phyloP scores from a whole-genome alignment of 2,113 vertebrate species.

The Etia nguti region DNA sequence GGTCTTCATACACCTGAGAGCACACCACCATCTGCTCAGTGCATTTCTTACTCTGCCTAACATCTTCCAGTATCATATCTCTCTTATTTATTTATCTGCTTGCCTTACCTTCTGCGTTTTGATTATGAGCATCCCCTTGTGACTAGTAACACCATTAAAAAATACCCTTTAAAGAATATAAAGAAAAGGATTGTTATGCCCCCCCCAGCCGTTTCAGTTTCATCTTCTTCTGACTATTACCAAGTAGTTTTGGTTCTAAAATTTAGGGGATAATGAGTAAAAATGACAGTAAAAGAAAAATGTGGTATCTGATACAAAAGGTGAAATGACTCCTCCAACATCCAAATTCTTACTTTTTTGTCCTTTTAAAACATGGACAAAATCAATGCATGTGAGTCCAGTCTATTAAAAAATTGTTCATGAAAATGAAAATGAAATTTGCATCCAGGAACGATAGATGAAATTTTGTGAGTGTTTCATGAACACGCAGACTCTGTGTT shows the following conservation, averaged over 20 bases:
- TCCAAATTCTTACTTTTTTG: not conserved
- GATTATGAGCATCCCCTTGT: not conserved
- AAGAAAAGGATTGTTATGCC: not conserved
- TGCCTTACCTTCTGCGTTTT: not conserved
- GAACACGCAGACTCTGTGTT: not conserved
- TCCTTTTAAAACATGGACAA: not conserved
- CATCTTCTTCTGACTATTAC: not conserved
- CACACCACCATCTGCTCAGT: conserved; percentile 48
- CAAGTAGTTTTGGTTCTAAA: not conserved
- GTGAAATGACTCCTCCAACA: not conserved
- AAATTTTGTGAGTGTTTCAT: not conserved
- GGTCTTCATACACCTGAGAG: conserved; percentile 54
- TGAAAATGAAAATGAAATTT: not conserved
- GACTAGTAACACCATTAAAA: not conserved
- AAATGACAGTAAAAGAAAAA: not conserved
- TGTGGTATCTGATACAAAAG: not conserved
- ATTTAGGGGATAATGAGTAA: not conserved
- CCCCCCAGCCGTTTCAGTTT: not conserved
- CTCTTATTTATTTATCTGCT: not conserved
- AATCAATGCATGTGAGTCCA: not conserved
- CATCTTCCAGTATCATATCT: not conserved
- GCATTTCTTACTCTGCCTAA: conserved; percentile 5
- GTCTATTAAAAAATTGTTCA: not conserved
- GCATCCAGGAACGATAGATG: not conserved
- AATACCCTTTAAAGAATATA: not conserved